These are phyloP conservation scores for Phalacrocorax pelagicus DNA, from an alignment of 2,113 vertebrate genomes.

Conservation along the genomic window DNA sequence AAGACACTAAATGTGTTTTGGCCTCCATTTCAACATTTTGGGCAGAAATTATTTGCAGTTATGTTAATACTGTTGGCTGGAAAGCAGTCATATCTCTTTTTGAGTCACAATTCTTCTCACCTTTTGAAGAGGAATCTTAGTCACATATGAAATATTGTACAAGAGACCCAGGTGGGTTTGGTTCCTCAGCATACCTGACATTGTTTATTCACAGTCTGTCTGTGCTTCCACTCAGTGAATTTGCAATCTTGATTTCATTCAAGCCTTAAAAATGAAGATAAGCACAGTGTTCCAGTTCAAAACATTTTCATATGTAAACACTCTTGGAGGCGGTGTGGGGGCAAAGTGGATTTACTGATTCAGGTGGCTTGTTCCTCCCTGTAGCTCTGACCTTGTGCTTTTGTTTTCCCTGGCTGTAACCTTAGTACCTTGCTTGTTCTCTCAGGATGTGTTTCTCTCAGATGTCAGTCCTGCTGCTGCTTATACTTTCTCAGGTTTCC, in stretches of 20 bases:
- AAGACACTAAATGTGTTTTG: background rate
- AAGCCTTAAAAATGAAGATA: background rate
- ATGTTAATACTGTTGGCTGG: background rate
- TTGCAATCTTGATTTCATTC: background rate
- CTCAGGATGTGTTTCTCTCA: background rate
- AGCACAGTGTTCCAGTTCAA: background rate
- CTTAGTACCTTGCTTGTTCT: background rate
- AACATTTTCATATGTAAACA: background rate
- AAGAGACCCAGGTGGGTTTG: background rate
- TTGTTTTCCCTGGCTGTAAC: background rate
- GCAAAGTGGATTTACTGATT: background rate
- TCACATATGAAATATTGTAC: no score
- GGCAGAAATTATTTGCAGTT: background rate
- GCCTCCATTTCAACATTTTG: background rate
- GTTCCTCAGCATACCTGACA: background rate
- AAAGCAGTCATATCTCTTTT: background rate
- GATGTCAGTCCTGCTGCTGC: background rate
- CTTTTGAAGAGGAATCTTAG: background rate
- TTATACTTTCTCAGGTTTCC: background rate
- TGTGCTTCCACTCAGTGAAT: background rate
- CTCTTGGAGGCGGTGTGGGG: background rate
- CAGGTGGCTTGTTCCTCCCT: background rate
- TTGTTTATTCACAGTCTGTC: background rate
- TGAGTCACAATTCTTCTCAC: background rate
- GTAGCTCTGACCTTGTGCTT: background rate